Conservation (phyloP, 2,113 vertebrate species). For the Gorsachius goisagi region DNA sequence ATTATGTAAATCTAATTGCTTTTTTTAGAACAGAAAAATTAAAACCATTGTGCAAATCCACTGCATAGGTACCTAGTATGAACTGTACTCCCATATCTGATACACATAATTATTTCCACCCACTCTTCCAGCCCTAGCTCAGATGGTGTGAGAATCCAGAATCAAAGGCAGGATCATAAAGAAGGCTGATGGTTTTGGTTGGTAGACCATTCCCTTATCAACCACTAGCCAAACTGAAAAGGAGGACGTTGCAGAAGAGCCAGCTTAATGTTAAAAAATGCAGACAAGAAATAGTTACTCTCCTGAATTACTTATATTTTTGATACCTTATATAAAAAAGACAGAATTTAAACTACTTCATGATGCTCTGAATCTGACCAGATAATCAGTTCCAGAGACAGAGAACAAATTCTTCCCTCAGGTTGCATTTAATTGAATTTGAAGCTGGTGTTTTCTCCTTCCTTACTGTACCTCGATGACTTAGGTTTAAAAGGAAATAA, state of each 20-base stretch:
- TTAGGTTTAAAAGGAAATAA: not conserved
- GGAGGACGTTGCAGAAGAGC: not conserved
- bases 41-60: not conserved
- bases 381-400: not conserved
- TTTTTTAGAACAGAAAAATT: not conserved
- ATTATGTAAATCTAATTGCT: not conserved
- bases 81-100: not conserved
- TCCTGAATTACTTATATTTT: not conserved
- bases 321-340: not conserved
- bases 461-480: not conserved
- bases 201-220: not conserved
- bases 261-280: not conserved
- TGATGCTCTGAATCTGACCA: not conserved
- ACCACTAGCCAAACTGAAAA: not conserved
- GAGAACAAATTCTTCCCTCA: not conserved
- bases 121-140: not conserved
- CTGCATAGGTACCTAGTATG: not conserved
- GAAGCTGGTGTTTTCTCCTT: not conserved
- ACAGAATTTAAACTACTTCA: not conserved
- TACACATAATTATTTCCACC: not conserved
- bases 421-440: not conserved
- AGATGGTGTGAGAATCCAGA: not conserved
- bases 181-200: not conserved
- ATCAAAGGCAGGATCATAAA: not conserved
- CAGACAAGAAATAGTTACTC: not conserved